Conservation (phyloP, 2,113 vertebrate species). For the Suncus etruscus region DNA sequence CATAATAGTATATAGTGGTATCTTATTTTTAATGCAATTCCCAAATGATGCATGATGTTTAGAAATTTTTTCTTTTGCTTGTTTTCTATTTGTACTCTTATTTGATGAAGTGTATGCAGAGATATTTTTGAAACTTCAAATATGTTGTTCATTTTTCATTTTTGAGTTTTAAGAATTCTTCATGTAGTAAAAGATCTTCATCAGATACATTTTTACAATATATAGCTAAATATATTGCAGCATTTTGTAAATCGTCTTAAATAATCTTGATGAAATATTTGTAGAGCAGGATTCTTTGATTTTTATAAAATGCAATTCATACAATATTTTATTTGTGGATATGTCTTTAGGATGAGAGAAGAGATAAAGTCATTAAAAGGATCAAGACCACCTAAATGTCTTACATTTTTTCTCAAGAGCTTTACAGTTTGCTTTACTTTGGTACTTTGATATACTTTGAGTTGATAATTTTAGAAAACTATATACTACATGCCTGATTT, state of each 20-base stretch:
- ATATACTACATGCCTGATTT: too few species aligned
- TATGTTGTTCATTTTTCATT: not conserved
- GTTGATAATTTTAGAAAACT: too few species aligned
- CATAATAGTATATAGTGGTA: not conserved
- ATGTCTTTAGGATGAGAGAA: not conserved
- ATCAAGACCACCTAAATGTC: not conserved
- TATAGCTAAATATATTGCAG: not conserved
- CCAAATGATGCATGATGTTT: not conserved
- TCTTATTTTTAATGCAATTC: not conserved
- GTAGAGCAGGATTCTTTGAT: not conserved
- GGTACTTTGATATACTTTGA: too few species aligned
- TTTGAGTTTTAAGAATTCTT: constrained; percentile 26
- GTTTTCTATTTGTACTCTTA: not conserved
- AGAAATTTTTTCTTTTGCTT: not conserved
- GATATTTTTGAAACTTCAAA: not conserved
- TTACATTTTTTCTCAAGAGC: not conserved
- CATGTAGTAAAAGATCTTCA: not conserved
- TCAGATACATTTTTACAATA: not conserved
- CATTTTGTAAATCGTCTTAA: not conserved
- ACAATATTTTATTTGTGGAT: not conserved
- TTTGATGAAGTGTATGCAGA: not conserved
- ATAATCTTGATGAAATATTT: not conserved
- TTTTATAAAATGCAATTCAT: not conserved
- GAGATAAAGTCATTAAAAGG: not conserved
- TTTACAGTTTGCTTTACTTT: too few species aligned